Base-by-base conservation (phyloP, 2,797 vertebrate genomes). In the Dipus sagitta region DNA sequence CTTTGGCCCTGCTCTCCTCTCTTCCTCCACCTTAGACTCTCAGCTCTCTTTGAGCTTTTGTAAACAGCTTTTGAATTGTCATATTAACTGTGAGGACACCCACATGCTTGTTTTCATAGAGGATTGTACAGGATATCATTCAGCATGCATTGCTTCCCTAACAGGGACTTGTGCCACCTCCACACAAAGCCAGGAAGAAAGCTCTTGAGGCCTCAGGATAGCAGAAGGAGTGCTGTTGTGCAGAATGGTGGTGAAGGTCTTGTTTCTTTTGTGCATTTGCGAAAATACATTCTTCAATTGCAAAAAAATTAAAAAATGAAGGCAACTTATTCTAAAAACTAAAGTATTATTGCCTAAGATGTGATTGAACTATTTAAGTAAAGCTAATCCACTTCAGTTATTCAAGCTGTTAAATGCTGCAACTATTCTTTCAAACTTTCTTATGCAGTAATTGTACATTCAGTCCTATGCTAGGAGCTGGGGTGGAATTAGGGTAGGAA, bases 221-320 rank as follows among this genome's bases (percentile, higher is more conserved):
- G 64, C 30, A 32, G 1, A 1, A 14, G 54, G 30, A 67, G 17
- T 75, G 21, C 58, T 68, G 5, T 71, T 75, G 47, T 15, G 28
- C 17, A 80, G 71, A 60, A 38, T 64, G 58, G 67, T 42, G 23
- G 15, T 54, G 30, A 74, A 42, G 10, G 20, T 60, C 88, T 81
- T 54, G 0, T 77, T 77, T 80, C 12, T 38, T 86, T 90, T 86
- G 83, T 75, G 38, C 30, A 60, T 3, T 91, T 71, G 21, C 60
- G n/a, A 90, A 93, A 91, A 76, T 78, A 79, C 3, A 6, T 90
- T 88, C 26, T 93, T 91, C 28, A 70, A 68, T 54, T 92, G 42
- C 65, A 47, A 75, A 21, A 64, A 64, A 64, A 24, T 24, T 38
- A 30, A 67, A 34, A 83, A 83, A 84, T 14, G 21, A 86, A 26